These are phyloP conservation scores for Muscidifurax raptorellus DNA, from an alignment of 1,140 invertebrate genomes.

Conservation along the genomic window DNA sequence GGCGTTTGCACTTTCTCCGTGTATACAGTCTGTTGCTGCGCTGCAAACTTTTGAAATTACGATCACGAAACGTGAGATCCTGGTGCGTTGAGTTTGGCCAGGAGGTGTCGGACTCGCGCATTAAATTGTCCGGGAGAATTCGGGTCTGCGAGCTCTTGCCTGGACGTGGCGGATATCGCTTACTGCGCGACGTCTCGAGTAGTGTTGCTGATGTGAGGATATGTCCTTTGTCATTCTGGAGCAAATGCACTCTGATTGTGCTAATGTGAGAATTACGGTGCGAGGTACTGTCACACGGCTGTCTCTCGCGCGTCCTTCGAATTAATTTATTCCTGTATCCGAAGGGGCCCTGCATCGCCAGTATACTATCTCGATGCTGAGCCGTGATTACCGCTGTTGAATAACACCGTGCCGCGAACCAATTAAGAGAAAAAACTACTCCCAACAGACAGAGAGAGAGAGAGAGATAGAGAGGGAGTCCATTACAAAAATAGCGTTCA, in stretches of 20 bases:
- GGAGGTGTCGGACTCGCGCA: background rate
- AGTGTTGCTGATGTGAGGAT: background rate
- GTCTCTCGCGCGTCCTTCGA: too few relatives aligned
- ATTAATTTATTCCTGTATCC: too few relatives aligned
- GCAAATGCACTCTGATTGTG: background rate
- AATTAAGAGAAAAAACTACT: too few relatives aligned
- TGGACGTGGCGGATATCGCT: background rate
- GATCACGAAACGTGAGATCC: background rate
- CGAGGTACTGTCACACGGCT: background rate
- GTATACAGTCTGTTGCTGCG: background rate
- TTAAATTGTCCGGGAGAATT: background rate
- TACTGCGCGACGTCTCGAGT: background rate
- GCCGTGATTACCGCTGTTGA: too few relatives aligned
- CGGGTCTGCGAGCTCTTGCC: background rate
- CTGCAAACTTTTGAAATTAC: slow-evolving; percentile 6
- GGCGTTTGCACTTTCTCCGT: background rate
- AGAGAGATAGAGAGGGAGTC: too few relatives aligned
- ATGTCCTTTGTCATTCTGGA: background rate
- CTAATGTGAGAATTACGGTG: background rate
- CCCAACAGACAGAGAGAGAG: too few relatives aligned
- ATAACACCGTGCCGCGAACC: too few relatives aligned
- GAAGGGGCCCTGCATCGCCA: too few relatives aligned
- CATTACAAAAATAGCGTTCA: background rate
- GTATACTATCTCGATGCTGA: too few relatives aligned
- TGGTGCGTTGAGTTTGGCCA: background rate